Percentiles rank a stretch among this genome's conserved stretches.
Conservation (phyloP, 2,113 vertebrate species). For the Mola mola region DNA sequence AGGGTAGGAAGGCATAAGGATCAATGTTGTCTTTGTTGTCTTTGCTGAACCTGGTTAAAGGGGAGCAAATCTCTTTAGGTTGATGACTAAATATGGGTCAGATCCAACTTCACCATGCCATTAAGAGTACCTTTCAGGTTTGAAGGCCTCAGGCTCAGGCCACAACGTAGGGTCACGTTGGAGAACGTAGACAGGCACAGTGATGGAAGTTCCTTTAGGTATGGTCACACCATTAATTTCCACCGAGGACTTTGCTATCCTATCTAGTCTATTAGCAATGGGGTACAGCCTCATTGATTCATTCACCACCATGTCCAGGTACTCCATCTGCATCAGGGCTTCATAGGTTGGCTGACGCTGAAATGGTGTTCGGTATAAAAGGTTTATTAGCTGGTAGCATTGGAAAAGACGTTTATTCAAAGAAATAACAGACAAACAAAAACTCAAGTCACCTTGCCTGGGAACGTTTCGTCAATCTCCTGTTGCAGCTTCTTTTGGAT, state of each 20-base stretch:
- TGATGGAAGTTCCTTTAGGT: constrained; percentile 58
- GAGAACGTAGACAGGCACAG: constrained; percentile 63
- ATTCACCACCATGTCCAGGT: constrained; percentile 86
- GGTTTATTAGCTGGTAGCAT: neutral
- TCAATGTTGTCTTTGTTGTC: constrained; percentile 72
- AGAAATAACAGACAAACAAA: neutral
- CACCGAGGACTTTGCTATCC: constrained; percentile 82
- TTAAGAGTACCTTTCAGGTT: constrained; percentile 68
- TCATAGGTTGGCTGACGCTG: constrained; percentile 78
- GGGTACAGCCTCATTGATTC: constrained; percentile 83
- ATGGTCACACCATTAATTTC: constrained; percentile 78
- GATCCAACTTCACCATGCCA: neutral
- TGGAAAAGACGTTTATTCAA: too few relatives aligned
- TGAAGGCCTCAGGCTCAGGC: constrained; percentile 72
- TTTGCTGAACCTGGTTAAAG: constrained; percentile 77
- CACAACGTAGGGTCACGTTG: constrained; percentile 75
- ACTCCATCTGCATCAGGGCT: constrained; percentile 82
- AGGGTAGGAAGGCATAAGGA: constrained; percentile 79
- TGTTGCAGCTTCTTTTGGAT: constrained; percentile 81
- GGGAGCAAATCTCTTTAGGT: too few relatives aligned
- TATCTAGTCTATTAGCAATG: constrained; percentile 55
- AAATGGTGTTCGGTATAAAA: neutral
- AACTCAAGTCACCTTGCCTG: constrained; percentile 77
- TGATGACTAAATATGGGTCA: neutral
- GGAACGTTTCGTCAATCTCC: constrained; percentile 81